Percentiles rank a stretch among this genome's conserved stretches.
Conservation (phyloP, 2,888 invertebrate species). For the Chouioia cunea region DNA sequence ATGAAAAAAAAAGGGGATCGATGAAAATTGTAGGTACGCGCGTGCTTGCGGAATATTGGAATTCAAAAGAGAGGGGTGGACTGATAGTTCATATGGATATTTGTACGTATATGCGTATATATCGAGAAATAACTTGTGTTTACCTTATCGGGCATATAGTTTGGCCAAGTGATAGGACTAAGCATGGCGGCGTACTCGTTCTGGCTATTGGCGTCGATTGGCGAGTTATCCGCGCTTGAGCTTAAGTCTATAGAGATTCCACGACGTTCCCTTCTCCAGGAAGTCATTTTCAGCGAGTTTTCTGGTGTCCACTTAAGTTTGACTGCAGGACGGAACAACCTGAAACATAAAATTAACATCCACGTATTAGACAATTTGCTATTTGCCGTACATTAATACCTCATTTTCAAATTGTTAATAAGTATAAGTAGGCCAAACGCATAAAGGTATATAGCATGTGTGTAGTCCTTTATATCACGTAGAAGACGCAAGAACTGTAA, state of each 20-base stretch:
- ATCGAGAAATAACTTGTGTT: too few species aligned
- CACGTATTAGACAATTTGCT: constrained; percentile 6
- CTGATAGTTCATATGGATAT: too few species aligned
- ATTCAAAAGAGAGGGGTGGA: too few species aligned
- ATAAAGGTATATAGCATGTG: too few species aligned
- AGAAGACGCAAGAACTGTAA: too few species aligned
- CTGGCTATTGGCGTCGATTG: constrained; percentile 50
- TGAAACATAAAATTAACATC: constrained; percentile 44
- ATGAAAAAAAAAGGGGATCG: too few species aligned
- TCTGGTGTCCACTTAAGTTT: constrained; percentile 63
- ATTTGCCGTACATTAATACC: not conserved
- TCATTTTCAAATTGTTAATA: not conserved
- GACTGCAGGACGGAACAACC: constrained; percentile 64
- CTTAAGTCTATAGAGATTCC: constrained; percentile 59
- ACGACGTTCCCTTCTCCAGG: constrained; percentile 54
- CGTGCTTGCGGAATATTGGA: not conserved
- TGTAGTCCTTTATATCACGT: too few species aligned
- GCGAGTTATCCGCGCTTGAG: constrained; percentile 53
- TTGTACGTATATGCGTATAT: too few species aligned
- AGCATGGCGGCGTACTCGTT: constrained; percentile 58
- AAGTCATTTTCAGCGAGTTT: constrained; percentile 51
- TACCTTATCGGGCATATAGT: constrained; percentile 62
- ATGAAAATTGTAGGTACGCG: too few species aligned
- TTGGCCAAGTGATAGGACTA: constrained; percentile 50
- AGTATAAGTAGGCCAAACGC: too few species aligned